phyloP scores from a whole-genome alignment of 2,888 invertebrate species.

The Lepas anatifera region DNA sequence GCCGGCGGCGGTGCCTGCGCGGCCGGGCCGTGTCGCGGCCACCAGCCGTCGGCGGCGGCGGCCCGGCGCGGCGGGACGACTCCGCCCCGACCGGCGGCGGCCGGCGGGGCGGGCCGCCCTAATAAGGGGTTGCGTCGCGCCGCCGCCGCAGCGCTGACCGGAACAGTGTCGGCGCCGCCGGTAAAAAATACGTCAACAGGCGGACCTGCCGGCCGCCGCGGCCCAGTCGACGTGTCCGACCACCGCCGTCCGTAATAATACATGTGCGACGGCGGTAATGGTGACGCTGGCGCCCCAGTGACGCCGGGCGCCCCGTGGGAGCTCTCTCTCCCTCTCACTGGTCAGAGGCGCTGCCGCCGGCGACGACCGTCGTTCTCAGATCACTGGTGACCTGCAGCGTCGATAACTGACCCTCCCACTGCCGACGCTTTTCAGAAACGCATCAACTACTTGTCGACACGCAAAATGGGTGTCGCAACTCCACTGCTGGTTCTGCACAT shows the following conservation, averaged over 20 bases:
- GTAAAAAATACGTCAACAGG: slow-evolving; percentile 9
- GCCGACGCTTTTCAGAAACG: no score
- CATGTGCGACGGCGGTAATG: background rate
- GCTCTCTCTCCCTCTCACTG: no score
- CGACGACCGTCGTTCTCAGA: no score
- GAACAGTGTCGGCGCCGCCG: background rate
- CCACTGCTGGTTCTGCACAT: no score
- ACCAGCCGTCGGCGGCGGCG: background rate
- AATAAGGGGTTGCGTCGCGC: background rate
- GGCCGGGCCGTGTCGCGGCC: background rate
- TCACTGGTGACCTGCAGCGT: no score
- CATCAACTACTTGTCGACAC: no score
- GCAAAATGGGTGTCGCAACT: no score
- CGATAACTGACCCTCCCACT: no score
- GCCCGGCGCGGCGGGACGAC: background rate
- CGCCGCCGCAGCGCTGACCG: background rate
- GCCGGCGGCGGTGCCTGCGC: background rate
- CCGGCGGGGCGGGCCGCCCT: background rate
- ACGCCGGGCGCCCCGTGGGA: no score
- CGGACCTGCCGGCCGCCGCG: background rate
- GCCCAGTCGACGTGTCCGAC: no score
- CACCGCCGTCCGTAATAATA: background rate
- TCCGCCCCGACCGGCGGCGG: background rate
- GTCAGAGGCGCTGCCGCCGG: no score
- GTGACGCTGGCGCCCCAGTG: no score